These are phyloP conservation scores for Scotopteryx bipunctaria DNA, from an alignment of 2,888 invertebrate genomes.

Conservation along the genomic window DNA sequence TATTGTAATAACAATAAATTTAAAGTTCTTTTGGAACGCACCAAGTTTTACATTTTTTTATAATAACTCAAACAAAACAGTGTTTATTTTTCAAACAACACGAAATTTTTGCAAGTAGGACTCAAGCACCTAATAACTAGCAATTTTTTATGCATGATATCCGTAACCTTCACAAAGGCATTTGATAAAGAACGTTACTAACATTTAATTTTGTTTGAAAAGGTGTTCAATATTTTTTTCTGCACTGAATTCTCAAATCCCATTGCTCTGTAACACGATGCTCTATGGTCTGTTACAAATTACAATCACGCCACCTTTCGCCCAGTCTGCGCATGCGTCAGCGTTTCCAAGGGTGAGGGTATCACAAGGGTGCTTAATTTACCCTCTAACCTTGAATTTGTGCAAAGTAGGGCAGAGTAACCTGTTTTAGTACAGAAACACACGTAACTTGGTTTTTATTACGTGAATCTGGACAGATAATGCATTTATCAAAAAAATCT, in stretches of 20 bases:
- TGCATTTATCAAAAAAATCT: not conserved
- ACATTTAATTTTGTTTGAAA: not conserved
- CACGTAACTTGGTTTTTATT: not conserved
- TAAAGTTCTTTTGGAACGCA: too few relatives aligned
- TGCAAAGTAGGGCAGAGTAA: conserved; percentile 24
- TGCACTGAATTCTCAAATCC: conserved; percentile 2
- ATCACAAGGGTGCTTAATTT: conserved; percentile 26
- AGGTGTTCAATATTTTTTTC: conserved; percentile 8
- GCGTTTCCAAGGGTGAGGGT: conserved; percentile 31
- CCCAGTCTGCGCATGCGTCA: conserved; percentile 49
- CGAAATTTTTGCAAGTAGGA: too few relatives aligned
- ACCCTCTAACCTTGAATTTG: conserved; percentile 30
- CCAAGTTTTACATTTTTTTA: too few relatives aligned
- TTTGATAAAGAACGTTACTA: not conserved
- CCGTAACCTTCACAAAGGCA: not conserved
- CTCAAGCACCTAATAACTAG: too few relatives aligned
- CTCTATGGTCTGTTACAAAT: too few relatives aligned
- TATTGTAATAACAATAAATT: too few relatives aligned
- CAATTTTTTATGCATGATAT: not conserved
- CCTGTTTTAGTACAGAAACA: conserved; percentile 10
- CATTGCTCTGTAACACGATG: conserved; percentile 12
- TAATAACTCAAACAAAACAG: too few relatives aligned
- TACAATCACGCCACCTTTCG: conserved; percentile 40
- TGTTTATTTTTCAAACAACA: too few relatives aligned
- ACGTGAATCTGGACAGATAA: not conserved